Base-by-base conservation (phyloP, 1,140 invertebrate genomes). In the Pantala flavescens region DNA sequence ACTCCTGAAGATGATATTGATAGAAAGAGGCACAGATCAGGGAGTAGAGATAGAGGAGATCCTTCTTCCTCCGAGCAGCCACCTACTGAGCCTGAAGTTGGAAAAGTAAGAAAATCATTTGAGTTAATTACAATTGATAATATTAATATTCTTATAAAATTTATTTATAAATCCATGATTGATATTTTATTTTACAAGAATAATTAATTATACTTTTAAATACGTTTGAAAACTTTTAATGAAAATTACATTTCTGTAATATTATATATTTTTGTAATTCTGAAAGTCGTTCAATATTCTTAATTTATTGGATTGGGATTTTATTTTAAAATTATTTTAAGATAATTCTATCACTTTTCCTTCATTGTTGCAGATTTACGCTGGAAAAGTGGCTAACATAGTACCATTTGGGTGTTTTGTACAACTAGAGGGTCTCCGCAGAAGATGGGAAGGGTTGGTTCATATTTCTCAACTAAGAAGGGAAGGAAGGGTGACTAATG, bases 351-450 rank as follows among this genome's bases (percentile, higher is more conserved):
- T 28, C 78, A 72, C 74, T 23, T 78, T 84, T 73, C 11, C 70
- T 77, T 74, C n/a, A 72, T 70, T 75, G 73, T 78, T 80, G 36
- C 78, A 94, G 87, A 97, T 99, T 79, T 99, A 98, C 81, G 87
- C 88, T 77, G 98, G 96, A 0, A 93, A 95, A 84, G 94, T 99
- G 0, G 94, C 94, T 7, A 98, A 96, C 79, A 93, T 99, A 76
- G 95, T 98, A 36, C 90, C 93, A 43, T 99, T 99, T 85, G 98
- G 98, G 1, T 98, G 97, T 83, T 99, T 99, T 85, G 95, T 99
- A 0, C 94, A 97, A 82, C 83, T 99, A 9, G 95, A 98, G 81
- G 95, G 96, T 0, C 84, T 99, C 10, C 87, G 90, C 72, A 88
- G 90, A 74, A 87, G 93, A 74, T 94, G 92, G 88, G 98, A 99